phyloP scores from a whole-genome alignment of 1,140 invertebrate genomes.

The Pseudomyrmex concolor region DNA sequence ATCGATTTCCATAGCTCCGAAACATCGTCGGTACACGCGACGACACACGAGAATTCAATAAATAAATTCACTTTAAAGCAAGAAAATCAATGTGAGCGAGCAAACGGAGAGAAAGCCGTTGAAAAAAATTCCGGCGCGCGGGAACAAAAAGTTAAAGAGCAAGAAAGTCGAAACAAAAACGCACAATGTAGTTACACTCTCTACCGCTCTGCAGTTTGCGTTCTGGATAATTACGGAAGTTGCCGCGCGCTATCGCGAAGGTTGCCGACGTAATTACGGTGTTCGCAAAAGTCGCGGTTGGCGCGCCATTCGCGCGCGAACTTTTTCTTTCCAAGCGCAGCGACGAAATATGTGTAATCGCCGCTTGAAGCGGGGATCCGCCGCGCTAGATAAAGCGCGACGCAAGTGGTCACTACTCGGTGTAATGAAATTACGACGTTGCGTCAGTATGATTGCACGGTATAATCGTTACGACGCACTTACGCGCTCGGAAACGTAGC shows the following conservation, averaged over 20 bases:
- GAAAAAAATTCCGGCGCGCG: background rate
- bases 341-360: slow-evolving; percentile 43
- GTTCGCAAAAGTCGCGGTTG: slow-evolving; percentile 14
- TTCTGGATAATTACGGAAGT: slow-evolving; percentile 40
- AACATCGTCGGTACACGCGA: slow-evolving; percentile 6
- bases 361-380: background rate
- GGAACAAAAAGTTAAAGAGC: background rate
- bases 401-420: slow-evolving; percentile 6
- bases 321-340: background rate
- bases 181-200: too few relatives aligned
- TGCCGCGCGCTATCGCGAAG: slow-evolving; percentile 20
- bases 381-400: slow-evolving; percentile 28
- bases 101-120: background rate
- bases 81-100: slow-evolving; percentile 24
- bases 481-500: too few relatives aligned
- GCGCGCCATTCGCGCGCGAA: background rate
- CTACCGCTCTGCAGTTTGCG: background rate
- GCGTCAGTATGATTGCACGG: too few relatives aligned
- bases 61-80: background rate
- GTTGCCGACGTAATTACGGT: slow-evolving; percentile 9
- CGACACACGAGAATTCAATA: background rate
- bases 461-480: too few relatives aligned
- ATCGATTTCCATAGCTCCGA: slow-evolving; percentile 3
- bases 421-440: background rate
- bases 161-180: background rate